phyloP scores from a whole-genome alignment of 2,888 invertebrate species.

The Imbricaverruca yamaguchii region DNA sequence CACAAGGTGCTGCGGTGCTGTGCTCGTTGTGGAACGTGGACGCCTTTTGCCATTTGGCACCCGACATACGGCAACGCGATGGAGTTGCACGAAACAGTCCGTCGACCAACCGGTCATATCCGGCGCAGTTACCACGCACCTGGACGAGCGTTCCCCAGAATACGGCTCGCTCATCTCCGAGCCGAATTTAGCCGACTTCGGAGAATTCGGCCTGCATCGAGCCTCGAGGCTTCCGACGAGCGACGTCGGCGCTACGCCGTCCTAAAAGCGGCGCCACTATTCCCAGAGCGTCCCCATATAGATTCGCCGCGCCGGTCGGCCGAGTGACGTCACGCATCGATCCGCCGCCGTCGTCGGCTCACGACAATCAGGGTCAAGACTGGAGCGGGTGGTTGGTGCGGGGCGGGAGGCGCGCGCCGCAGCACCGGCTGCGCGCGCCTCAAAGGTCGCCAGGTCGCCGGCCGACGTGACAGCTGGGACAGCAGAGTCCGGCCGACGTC shows the following conservation, averaged over 20 bases:
- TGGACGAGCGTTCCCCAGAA: too few relatives aligned
- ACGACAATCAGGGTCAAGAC: constrained; percentile 7
- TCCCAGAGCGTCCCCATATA: background rate
- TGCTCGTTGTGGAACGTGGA: too few relatives aligned
- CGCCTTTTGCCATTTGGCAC: too few relatives aligned
- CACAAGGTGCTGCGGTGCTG: too few relatives aligned
- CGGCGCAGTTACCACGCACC: too few relatives aligned
- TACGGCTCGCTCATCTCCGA: too few relatives aligned
- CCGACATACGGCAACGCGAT: too few relatives aligned
- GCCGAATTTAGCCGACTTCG: background rate
- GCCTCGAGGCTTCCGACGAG: background rate
- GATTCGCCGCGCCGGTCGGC: background rate
- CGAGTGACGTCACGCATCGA: constrained; percentile 3
- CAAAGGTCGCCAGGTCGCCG: background rate
- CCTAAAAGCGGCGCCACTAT: constrained; percentile 3
- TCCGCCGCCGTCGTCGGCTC: background rate
- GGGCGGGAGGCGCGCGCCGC: background rate
- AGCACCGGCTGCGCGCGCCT: background rate
- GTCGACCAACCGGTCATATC: too few relatives aligned
- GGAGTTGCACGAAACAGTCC: too few relatives aligned
- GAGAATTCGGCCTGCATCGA: background rate
- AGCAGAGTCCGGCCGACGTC: too few relatives aligned
- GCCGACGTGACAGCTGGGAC: too few relatives aligned
- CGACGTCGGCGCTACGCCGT: background rate
- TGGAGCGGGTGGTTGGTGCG: background rate